Conservation (phyloP, 2,113 vertebrate species). For the Trematomus loennbergii region DNA sequence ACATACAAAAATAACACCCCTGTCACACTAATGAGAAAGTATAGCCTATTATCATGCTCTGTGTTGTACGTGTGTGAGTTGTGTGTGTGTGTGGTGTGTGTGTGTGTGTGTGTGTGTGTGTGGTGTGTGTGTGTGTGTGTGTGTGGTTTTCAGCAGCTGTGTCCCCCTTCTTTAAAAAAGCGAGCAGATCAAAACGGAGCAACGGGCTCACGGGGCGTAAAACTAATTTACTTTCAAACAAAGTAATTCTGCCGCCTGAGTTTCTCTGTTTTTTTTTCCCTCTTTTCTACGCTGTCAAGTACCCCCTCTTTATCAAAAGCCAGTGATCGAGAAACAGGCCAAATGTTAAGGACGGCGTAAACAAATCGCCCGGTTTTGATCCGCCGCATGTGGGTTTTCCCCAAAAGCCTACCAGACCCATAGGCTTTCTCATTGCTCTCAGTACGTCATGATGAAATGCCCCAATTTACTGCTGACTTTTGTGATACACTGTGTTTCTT, state of each 20-base stretch:
- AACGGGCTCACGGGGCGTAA: conserved; percentile 67
- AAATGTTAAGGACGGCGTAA: conserved; percentile 46
- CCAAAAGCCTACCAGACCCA: conserved; percentile 60
- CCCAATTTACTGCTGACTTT: conserved; percentile 80
- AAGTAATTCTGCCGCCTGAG: conserved; percentile 52
- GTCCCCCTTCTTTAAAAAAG: conserved; percentile 59
- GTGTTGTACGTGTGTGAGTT: conserved; percentile 53
- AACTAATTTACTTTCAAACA: conserved; percentile 66
- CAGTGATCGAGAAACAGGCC: conserved; percentile 63
- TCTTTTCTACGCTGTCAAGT: conserved; percentile 10
- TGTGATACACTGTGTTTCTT: conserved; percentile 73
- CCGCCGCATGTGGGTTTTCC: conserved; percentile 7
- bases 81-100: background rate
- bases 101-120: no score
- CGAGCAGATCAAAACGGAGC: conserved; percentile 59
- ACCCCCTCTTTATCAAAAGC: conserved; percentile 62
- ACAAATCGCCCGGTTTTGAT: conserved; percentile 36
- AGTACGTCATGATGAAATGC: conserved; percentile 72
- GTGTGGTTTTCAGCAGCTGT: conserved; percentile 46
- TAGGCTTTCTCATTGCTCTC: conserved; percentile 49
- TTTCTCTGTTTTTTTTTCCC: conserved; percentile 10
- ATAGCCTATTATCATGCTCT: conserved; percentile 62
- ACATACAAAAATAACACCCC: conserved; percentile 69
- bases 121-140: no score
- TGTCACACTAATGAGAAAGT: conserved; percentile 82